Evolutionary conservation across 1,140 invertebrate species (phyloP), one percentile per base, ranked within the genome.

Genomic region (Hypothenemus hampei): DNA sequence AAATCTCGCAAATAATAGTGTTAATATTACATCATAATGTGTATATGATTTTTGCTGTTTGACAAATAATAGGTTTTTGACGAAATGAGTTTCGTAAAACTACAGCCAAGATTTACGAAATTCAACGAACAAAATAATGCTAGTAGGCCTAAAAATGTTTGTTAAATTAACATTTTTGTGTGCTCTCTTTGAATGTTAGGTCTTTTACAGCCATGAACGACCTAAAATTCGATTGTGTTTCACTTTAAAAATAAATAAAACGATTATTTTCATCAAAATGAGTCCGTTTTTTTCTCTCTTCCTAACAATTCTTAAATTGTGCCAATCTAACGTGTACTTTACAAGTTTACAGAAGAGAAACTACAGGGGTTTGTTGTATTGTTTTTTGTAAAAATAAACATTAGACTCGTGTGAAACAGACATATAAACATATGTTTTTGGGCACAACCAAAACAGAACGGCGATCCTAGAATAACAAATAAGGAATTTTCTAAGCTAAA

Each of bases 141-240:
- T n/a, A n/a, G n/a, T n/a, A n/a, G n/a, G n/a, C n/a, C n/a, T n/a
- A n/a, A n/a, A n/a, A n/a, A n/a, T n/a, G n/a, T n/a, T n/a, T n/a
- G n/a, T n/a, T n/a, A n/a, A n/a, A n/a, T n/a, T 2, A 31, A 31
- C 3, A 3, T 31, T 31, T 31, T 3, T 31, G 13, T 31, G 26
- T 31, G 10, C 3, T 2, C 8, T 11, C 26, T 11, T 31, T 31
- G 3, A 1, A 13, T 31, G 26, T 39, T 47, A 56, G 22, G 23
- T 19, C 53, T 29, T 48, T 56, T 47, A 40, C 53, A 56, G 53
- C 53, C 53, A 56, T 39, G 48, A 56, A 48, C 15, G 44, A 2
- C 18, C 22, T 47, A 22, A 37, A 18, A 20, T 15, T 22, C 15
- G 20, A 7, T n/a, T 10, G 6, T 29, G n/a, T 29, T 29, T 29